Base-by-base conservation (phyloP, 2,797 vertebrate genomes). In the Pseudochromis fuscus region DNA sequence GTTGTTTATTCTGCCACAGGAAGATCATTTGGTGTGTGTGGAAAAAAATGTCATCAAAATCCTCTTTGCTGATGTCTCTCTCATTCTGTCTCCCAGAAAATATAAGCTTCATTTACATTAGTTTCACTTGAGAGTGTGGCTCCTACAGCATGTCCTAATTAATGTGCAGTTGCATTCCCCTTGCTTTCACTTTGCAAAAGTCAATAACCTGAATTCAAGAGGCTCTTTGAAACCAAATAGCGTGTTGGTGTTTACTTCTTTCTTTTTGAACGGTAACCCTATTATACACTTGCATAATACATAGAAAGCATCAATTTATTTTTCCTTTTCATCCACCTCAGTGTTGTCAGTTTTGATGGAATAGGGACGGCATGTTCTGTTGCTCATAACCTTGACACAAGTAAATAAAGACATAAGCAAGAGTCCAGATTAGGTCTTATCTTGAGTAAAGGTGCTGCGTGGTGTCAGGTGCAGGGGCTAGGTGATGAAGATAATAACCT, bases 381-480 rank as follows among this genome's bases (percentile, higher is more conserved):
- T 48, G 79, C 87, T 81, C 78, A 87, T 89, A 94, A 93, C 90
- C 91, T 94, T 93, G 88, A 90, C 86, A 84, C 79, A 77, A 76
- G 83, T 81, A 87, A 88, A 91, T 88, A 89, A 92, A 91, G 89
- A 92, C 88, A 90, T 82, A 91, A 87, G 86, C 81, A 86, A 87
- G 82, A 83, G 86, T 89, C 86, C 80, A 93, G 93, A 93, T 93
- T 92, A 92, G 89, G 88, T 93, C 89, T 92, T 94, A 92, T 94
- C 92, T 93, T 89, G 87, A 90, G 86, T 89, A 89, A 93, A 90
- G 89, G 88, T 90, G 87, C 83, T 77, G 74, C 69, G 66, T 79
- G 83, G 80, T 86, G 86, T 93, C 87, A 91, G 89, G 82, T 88
- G 83, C 72, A 81, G 80, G 60, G 75, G 75, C 75, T 58, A 79